Evolutionary conservation across 2,113 vertebrate genomes (phyloP).

Genomic region (Caracal caracal): DNA sequence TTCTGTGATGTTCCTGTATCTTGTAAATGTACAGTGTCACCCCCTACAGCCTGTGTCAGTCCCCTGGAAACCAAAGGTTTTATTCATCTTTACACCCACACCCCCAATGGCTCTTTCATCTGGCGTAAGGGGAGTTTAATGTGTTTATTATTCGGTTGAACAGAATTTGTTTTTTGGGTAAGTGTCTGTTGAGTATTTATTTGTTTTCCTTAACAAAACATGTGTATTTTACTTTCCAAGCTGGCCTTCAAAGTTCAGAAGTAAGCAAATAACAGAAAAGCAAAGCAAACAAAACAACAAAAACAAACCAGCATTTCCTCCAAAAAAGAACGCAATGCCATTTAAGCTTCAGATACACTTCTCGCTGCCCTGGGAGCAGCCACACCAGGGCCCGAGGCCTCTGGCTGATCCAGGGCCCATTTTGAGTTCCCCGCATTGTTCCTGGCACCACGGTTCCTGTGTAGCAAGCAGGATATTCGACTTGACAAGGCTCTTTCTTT

Average conservation of each 20-base stretch:
- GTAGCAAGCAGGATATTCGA: constrained; percentile 74
- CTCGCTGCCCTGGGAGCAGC: not conserved
- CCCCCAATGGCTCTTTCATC: rapidly evolving
- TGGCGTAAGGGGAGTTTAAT: not conserved
- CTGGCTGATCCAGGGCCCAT: constrained; percentile 55
- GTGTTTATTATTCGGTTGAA: not conserved
- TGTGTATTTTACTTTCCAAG: not conserved
- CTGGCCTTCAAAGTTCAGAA: not conserved
- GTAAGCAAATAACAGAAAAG: not conserved
- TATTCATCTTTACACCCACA: not conserved
- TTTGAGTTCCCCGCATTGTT: constrained; percentile 59
- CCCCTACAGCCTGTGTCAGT: not conserved
- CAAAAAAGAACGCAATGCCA: not conserved
- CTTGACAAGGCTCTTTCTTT: constrained; percentile 78
- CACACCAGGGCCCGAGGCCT: not conserved
- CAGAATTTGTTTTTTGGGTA: not conserved
- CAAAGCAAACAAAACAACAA: not conserved
- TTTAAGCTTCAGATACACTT: constrained; percentile 1
- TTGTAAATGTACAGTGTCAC: not conserved
- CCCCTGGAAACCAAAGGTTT: not conserved
- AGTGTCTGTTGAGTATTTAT: not conserved
- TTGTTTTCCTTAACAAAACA: not conserved
- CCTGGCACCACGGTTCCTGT: constrained; percentile 39
- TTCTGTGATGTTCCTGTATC: not conserved
- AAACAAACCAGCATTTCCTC: not conserved